Evolutionary conservation across 2,888 invertebrate species (phyloP).

Genomic region (Neelides folsomi): DNA sequence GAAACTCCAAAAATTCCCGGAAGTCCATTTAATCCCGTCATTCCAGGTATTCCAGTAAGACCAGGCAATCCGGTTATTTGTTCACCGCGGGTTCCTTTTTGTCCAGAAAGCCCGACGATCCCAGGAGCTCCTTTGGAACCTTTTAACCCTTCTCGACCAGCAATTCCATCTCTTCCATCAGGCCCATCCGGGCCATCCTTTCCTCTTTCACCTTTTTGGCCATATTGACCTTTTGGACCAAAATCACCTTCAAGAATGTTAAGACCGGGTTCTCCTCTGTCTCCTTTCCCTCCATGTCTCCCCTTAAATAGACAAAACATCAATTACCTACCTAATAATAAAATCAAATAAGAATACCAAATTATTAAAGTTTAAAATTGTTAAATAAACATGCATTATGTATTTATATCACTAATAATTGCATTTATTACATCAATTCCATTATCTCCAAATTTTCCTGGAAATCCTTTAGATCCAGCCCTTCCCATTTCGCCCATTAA

Average conservation of each 20-base stretch:
- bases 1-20: conserved; percentile 38
- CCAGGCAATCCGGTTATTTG: conserved; percentile 43
- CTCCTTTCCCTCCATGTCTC: conserved; percentile 24
- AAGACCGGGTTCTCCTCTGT: conserved; percentile 26
- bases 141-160: conserved; percentile 40
- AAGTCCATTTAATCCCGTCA: conserved; percentile 49
- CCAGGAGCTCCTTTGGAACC: conserved; percentile 24
- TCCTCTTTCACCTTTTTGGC: conserved; percentile 37
- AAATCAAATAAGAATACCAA: too few relatives aligned
- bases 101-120: conserved; percentile 18
- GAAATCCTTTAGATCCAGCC: conserved; percentile 32
- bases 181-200: conserved; percentile 41
- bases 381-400: too few relatives aligned
- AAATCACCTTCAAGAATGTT: conserved; percentile 14
- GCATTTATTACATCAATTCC: conserved; percentile 15
- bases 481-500: conserved; percentile 28
- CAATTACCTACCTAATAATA: too few relatives aligned
- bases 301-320: too few relatives aligned
- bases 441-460: conserved; percentile 35
- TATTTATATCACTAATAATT: too few relatives aligned
- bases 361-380: too few relatives aligned
- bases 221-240: conserved; percentile 15
- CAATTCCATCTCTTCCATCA: conserved; percentile 42
- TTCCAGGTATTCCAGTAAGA: conserved; percentile 46
- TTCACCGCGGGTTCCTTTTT: conserved; percentile 36